These are phyloP conservation scores for Heliothis subflexa DNA, from an alignment of 1,140 invertebrate species.

Conservation along the genomic window DNA sequence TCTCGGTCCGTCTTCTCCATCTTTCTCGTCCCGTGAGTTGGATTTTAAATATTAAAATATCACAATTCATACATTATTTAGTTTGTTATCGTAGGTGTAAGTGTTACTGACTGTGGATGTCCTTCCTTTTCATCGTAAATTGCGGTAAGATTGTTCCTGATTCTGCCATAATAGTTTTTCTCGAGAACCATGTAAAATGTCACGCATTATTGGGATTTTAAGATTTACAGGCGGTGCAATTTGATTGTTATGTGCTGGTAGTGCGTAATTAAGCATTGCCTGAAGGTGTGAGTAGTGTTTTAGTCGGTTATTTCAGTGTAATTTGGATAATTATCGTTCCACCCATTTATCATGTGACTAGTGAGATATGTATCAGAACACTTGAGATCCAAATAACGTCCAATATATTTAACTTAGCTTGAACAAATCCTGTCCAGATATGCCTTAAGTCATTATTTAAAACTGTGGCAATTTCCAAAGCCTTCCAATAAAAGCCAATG, in stretches of 20 bases:
- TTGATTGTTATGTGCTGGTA: not conserved
- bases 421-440: not conserved
- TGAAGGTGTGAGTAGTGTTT: not conserved
- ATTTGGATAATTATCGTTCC: slow-evolving; percentile 20
- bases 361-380: slow-evolving; percentile 27
- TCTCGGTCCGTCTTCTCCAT: slow-evolving; percentile 84
- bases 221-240: slow-evolving; percentile 11
- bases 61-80: slow-evolving; percentile 54
- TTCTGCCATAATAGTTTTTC: slow-evolving; percentile 62
- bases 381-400: slow-evolving; percentile 5
- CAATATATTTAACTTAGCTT: not conserved
- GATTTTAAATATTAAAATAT: slow-evolving; percentile 67
- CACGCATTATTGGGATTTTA: slow-evolving; percentile 49
- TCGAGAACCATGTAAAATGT: slow-evolving; percentile 52
- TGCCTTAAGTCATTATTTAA: too few relatives aligned
- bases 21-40: slow-evolving; percentile 82
- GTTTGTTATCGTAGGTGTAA: slow-evolving; percentile 61
- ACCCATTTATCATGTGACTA: slow-evolving; percentile 54
- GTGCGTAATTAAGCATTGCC: not conserved
- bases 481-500: too few relatives aligned
- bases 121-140: slow-evolving; percentile 51
- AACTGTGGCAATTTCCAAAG: too few relatives aligned
- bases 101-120: slow-evolving; percentile 66
- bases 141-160: slow-evolving; percentile 64
- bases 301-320: not conserved